phyloP scores from a whole-genome alignment of 2,797 vertebrate species.

The Neopelma chrysocephalum region DNA sequence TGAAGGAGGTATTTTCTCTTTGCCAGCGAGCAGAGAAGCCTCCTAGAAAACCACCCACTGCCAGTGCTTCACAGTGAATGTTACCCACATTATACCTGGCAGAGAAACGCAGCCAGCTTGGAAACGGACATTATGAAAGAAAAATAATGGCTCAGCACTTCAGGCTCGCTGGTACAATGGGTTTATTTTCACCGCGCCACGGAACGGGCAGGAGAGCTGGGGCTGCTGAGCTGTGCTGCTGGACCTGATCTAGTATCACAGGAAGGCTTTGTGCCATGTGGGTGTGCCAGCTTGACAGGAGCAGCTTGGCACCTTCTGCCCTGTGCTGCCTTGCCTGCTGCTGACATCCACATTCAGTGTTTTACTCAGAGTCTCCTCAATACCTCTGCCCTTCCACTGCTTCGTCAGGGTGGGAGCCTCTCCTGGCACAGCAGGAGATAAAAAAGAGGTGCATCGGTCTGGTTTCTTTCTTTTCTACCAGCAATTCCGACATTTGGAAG shows the following conservation, averaged over 20 bases:
- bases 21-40: not conserved
- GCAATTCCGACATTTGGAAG: not conserved
- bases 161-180: not conserved
- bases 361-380: not conserved
- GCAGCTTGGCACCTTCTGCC: not conserved
- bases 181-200: not conserved
- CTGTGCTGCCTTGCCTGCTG: not conserved
- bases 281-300: not conserved
- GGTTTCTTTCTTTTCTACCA: not conserved
- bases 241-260: not conserved
- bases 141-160: constrained; percentile 51
- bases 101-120: not conserved
- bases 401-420: not conserved
- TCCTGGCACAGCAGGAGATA: not conserved
- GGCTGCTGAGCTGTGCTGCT: constrained; percentile 1
- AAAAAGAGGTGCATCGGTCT: not conserved
- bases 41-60: not conserved
- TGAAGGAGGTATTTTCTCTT: constrained; percentile 26
- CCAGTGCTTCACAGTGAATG: not conserved
- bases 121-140: constrained; percentile 7
- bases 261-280: not conserved
- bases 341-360: not conserved
- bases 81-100: constrained; percentile 31
- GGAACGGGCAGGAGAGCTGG: not conserved
- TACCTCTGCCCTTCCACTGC: not conserved